Evolutionary conservation across 2,888 invertebrate species (phyloP).

Genomic region (Leucoptera coffeella): DNA sequence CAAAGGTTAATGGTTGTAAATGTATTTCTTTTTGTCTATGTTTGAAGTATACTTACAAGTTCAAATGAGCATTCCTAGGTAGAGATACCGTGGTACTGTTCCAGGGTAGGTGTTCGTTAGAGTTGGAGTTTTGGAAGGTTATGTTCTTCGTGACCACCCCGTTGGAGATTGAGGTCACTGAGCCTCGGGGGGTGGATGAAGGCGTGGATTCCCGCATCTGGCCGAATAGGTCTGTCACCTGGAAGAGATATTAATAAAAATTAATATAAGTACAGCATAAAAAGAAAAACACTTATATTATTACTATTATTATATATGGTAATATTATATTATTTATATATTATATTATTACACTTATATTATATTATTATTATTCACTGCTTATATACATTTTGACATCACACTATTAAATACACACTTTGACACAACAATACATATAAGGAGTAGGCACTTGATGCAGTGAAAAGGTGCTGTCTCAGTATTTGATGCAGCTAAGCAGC

Average conservation of each 20-base stretch:
- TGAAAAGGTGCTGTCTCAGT: too few relatives aligned
- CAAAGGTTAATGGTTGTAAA: neutral
- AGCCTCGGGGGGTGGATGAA: constrained; percentile 22
- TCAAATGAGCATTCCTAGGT: constrained; percentile 25
- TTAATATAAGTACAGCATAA: neutral
- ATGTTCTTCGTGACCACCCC: constrained; percentile 27
- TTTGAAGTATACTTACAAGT: constrained; percentile 22
- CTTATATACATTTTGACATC: too few relatives aligned
- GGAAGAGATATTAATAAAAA: constrained; percentile 12
- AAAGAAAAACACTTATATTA: too few relatives aligned
- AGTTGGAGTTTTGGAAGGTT: constrained; percentile 40
- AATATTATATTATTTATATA: too few relatives aligned
- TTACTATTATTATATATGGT: too few relatives aligned
- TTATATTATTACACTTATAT: too few relatives aligned
- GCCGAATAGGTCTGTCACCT: constrained; percentile 68
- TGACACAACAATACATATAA: too few relatives aligned
- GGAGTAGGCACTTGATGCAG: too few relatives aligned
- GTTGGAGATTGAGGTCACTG: constrained; percentile 19
- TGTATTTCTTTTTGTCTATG: too few relatives aligned
- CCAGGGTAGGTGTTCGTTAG: constrained; percentile 38
- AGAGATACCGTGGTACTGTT: constrained; percentile 30
- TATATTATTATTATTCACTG: too few relatives aligned
- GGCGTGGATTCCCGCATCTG: constrained; percentile 64
- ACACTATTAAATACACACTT: too few relatives aligned
- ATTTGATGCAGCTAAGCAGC: too few relatives aligned